Base-by-base conservation (phyloP, 2,797 vertebrate species). In the Cossypha niveicapilla region DNA sequence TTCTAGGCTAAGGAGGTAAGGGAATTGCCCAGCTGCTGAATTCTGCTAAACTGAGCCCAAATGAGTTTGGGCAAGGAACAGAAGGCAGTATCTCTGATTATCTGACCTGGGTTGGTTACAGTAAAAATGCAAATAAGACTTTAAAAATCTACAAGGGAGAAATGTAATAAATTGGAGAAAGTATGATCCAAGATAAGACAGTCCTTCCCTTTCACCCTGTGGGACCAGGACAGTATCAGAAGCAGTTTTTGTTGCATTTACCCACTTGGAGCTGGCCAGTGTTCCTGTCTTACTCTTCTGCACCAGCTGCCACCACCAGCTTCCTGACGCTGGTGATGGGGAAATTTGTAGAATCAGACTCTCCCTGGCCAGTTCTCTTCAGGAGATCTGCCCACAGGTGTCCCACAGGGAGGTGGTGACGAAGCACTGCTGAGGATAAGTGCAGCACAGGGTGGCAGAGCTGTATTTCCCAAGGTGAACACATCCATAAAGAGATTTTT, bases 401-500 rank as follows among this genome's bases (percentile, higher is more conserved):
- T 67, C 60, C 62, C 28, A 7, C 8, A 27, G 32, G 35, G n/a
- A 60, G 45, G 21, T 25, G 81, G 24, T 21, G 19, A 4, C 4
- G 72, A 53, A 67, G 56, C 37, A 13, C 22, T 16, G 27, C 8
- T 35, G 86, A 53, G 71, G 74, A 24, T 11, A 32, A 48, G 28
- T 25, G 45, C 75, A 72, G 65, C 45, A 9, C 17, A 30, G 34
- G 30, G 37, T 23, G 70, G 19, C 42, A 79, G 72, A 68, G 70
- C 42, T 72, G 53, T 13, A 1, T 13, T 58, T 71, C 25, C 5
- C 32, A 3, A 17, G 47, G 54, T 57, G 80, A 21, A 18, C 58
- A 13, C 0, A 0, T n/a, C 23, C 22, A 5, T 16, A 0, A 5
- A 11, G 54, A 53, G 51, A 8, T 3, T 62, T 80, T 42, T 73